Percentiles rank a stretch among this genome's conserved stretches.
phyloP scores from a whole-genome alignment of 2,113 vertebrate species.

The Propithecus coquereli region DNA sequence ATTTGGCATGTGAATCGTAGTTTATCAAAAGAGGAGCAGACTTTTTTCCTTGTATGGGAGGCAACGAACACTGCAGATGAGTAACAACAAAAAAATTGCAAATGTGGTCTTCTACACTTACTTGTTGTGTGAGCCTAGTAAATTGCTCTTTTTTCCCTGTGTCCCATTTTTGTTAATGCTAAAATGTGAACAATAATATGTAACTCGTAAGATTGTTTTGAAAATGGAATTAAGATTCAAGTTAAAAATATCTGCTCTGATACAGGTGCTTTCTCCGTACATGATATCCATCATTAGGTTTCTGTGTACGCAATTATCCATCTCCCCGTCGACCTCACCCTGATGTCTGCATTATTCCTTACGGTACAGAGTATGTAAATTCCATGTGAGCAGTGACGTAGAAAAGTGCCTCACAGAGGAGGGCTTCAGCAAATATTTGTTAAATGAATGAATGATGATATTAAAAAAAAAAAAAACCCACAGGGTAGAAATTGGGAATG shows the following conservation, averaged over 20 bases:
- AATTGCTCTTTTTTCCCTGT: background rate
- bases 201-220: background rate
- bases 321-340: background rate
- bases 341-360: background rate
- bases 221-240: background rate
- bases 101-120: background rate
- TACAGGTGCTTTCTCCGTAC: background rate
- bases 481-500: background rate
- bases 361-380: too few species aligned
- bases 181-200: background rate
- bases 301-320: background rate
- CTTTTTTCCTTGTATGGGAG: background rate
- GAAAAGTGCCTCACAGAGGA: background rate
- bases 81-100: background rate
- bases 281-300: background rate
- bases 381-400: rapidly evolving
- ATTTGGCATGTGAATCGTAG: background rate
- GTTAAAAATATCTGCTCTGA: background rate
- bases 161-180: background rate
- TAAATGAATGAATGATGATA: background rate
- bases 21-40: background rate
- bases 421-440: background rate
- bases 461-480: background rate
- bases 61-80: background rate
- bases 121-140: background rate